Evolutionary conservation across 2,888 invertebrate genomes (phyloP), one percentile per base, ranked within the genome.

Genomic region (Eupelmus urozonus): DNA sequence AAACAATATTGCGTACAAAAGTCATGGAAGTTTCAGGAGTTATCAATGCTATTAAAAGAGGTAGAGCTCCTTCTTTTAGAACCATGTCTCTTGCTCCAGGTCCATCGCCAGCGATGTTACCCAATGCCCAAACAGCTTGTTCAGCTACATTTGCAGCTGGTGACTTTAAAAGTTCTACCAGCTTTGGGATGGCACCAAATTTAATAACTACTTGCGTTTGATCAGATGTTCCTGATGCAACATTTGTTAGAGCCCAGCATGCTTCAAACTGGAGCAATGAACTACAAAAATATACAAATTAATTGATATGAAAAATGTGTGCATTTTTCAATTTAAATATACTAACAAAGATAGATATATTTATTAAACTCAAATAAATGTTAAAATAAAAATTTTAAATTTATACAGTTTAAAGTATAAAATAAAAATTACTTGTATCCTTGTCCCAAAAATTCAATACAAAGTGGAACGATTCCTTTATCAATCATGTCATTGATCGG

Each of bases 121-220:
- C 97, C n/a, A 98, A 91, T 0, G 98, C 98, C 99, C 96, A 98
- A 0, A 98, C 96, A n/a, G 97, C 95, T 89, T 98, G 98, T 87
- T 98, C 98, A 0, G 96, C 95, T 0, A 96, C 94, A 82, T 94
- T 93, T 0, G 92, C 90, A 51, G 93, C 91, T 1, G 92, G 90
- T 0, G 96, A 95, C 7, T 92, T 90, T 0, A 98, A 90, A 16
- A 99, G 91, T 0, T 91, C 87, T 25, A 97, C 93, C 69, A 99
- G 93, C 78, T 94, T 94, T 0, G 96, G 95, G 25, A 99, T 93
- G 0, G 97, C 98, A n/a, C 96, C 96, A 49, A 94, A 93, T 88
- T 95, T 91, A 0, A 98, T 94, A 0, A 98, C 97, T 20, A 94
- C 94, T 83, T 94, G 92, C 0, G 99, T 99, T 89, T 99, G 98